Conservation (phyloP, 2,888 invertebrate genomes). For the Blomia tropicalis region DNA sequence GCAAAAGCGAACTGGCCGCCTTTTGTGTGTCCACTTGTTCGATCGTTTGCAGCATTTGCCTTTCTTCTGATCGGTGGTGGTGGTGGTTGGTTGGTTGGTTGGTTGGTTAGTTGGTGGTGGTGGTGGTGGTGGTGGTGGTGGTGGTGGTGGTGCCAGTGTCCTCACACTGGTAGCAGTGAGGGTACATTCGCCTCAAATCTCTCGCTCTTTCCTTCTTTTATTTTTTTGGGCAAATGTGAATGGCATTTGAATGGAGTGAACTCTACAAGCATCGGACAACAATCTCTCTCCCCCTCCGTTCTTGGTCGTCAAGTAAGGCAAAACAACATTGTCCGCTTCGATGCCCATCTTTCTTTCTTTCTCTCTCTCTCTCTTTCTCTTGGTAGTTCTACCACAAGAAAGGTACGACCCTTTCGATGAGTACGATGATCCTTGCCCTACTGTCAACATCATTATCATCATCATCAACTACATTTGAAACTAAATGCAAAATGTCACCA, state of each 20-base stretch:
- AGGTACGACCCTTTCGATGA: too few species aligned
- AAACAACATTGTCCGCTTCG: not conserved
- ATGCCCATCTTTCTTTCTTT: conserved; percentile 3
- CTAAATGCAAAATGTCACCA: too few species aligned
- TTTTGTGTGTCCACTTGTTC: too few species aligned
- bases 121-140: conserved; percentile 4
- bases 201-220: too few species aligned
- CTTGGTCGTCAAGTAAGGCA: not conserved
- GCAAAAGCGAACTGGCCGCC: too few species aligned
- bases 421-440: too few species aligned
- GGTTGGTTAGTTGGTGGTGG: not conserved
- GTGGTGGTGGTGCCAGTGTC: not conserved
- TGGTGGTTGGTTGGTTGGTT: too few species aligned
- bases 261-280: not conserved
- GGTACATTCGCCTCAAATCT: conserved; percentile 2
- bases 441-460: not conserved
- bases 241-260: conserved; percentile 8
- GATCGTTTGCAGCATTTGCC: too few species aligned
- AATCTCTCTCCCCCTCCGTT: not conserved
- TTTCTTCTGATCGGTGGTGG: too few species aligned
- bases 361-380: conserved; percentile 13
- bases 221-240: not conserved
- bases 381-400: not conserved
- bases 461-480: not conserved
- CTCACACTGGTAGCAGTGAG: not conserved